phyloP scores from a whole-genome alignment of 2,888 invertebrate species.

The Nomada flava region DNA sequence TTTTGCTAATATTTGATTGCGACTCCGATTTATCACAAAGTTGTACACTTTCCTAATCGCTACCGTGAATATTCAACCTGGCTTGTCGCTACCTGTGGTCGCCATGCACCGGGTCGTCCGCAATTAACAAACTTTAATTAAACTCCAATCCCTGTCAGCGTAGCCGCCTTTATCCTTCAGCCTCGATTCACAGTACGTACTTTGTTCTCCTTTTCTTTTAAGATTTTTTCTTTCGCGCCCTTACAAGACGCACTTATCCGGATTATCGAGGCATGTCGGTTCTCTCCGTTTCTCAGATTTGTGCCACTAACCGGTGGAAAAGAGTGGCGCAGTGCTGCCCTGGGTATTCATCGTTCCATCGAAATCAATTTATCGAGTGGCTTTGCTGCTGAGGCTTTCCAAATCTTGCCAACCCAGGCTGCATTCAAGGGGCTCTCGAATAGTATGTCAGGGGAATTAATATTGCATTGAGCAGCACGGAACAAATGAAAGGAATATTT shows the following conservation, averaged over 20 bases:
- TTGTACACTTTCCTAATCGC: no score
- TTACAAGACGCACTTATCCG: conserved; percentile 60
- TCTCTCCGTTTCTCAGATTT: conserved; percentile 47
- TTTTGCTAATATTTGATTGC: no score
- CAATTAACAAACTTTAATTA: no score
- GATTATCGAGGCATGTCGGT: conserved; percentile 67
- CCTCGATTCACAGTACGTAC: not conserved
- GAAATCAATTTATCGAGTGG: conserved; percentile 27
- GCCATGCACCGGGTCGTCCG: no score
- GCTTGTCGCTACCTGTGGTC: no score
- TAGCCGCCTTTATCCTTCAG: no score
- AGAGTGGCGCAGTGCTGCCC: conserved; percentile 22
- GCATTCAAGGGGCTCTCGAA: conserved; percentile 6
- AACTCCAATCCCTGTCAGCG: no score
- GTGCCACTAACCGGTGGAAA: not conserved
- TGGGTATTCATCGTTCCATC: not conserved
- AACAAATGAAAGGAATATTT: not conserved
- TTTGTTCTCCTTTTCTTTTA: conserved; percentile 16
- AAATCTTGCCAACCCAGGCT: not conserved
- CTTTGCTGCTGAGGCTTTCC: conserved; percentile 2
- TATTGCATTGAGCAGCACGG: not conserved
- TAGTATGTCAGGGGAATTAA: not conserved
- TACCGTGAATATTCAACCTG: no score
- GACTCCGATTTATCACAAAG: no score
- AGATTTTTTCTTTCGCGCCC: conserved; percentile 30